Evolutionary conservation across 2,797 vertebrate genomes (phyloP).

Genomic region (Dendrocincla tyrannina): DNA sequence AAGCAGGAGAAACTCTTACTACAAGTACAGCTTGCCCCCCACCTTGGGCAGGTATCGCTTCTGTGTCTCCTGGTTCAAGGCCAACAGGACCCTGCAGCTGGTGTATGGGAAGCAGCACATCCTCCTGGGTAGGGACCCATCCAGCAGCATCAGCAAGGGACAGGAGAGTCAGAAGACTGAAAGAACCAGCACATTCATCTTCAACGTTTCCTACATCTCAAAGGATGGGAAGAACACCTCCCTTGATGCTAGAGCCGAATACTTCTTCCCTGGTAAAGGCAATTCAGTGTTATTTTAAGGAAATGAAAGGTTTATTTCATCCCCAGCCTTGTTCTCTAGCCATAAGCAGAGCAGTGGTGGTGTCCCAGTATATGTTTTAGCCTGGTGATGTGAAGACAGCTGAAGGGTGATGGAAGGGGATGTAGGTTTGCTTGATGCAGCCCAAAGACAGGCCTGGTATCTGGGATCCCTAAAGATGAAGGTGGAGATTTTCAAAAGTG

Average conservation of each 20-base stretch:
- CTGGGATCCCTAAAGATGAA: not conserved
- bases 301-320: not conserved
- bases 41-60: conserved; percentile 75
- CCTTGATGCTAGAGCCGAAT: not conserved
- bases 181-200: not conserved
- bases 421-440: not conserved
- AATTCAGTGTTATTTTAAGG: not conserved
- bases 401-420: not conserved
- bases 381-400: not conserved
- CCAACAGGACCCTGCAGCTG: conserved; percentile 3
- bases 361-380: not conserved
- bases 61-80: conserved; percentile 72
- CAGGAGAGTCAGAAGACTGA: not conserved
- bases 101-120: conserved; percentile 55
- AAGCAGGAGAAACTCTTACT: not conserved
- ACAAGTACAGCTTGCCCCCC: conserved; percentile 18
- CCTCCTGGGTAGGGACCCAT: not conserved
- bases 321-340: not conserved
- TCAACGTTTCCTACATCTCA: conserved; percentile 54
- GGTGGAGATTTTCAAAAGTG: not conserved
- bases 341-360: not conserved
- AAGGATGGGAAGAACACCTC: conserved; percentile 62
- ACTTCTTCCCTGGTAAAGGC: conserved; percentile 62
- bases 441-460: not conserved
- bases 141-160: not conserved